Percentiles rank a stretch among this genome's conserved stretches.
Conservation (phyloP, 1,140 invertebrate genomes). For the Pogonomyrmex barbatus region DNA sequence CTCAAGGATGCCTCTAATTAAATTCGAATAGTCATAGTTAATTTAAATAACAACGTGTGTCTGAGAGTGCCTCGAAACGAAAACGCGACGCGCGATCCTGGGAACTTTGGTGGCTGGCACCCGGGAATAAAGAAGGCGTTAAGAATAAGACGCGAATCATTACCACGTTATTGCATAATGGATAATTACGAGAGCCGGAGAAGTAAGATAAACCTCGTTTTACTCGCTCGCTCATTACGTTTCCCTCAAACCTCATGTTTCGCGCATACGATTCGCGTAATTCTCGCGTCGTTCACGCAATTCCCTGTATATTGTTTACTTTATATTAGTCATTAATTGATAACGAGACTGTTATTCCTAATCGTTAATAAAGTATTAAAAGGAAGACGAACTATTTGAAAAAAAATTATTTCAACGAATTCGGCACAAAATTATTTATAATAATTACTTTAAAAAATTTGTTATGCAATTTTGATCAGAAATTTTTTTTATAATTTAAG, state of each 20-base stretch:
- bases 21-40: conserved; percentile 40
- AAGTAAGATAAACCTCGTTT: conserved; percentile 63
- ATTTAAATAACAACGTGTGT: conserved; percentile 49
- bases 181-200: conserved; percentile 62
- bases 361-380: not conserved
- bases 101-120: conserved; percentile 47
- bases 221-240: conserved; percentile 54
- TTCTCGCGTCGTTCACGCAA: conserved; percentile 38
- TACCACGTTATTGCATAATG: conserved; percentile 64
- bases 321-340: conserved; percentile 26
- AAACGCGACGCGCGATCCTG: conserved; percentile 51
- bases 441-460: conserved; percentile 1
- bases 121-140: conserved; percentile 61
- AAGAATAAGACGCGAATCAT: conserved; percentile 50
- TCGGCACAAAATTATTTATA: not conserved
- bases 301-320: conserved; percentile 22
- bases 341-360: not conserved
- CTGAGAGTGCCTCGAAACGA: not conserved
- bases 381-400: not conserved
- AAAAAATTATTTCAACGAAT: not conserved
- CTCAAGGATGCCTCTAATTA: conserved; percentile 44
- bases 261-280: conserved; percentile 32
- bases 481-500: not conserved
- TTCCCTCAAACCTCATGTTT: conserved; percentile 28
- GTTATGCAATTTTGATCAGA: not conserved